Percentiles rank a stretch among this genome's conserved stretches.
Evolutionary conservation across 2,888 invertebrate genomes (phyloP).

Genomic region (Plebejus argus): DNA sequence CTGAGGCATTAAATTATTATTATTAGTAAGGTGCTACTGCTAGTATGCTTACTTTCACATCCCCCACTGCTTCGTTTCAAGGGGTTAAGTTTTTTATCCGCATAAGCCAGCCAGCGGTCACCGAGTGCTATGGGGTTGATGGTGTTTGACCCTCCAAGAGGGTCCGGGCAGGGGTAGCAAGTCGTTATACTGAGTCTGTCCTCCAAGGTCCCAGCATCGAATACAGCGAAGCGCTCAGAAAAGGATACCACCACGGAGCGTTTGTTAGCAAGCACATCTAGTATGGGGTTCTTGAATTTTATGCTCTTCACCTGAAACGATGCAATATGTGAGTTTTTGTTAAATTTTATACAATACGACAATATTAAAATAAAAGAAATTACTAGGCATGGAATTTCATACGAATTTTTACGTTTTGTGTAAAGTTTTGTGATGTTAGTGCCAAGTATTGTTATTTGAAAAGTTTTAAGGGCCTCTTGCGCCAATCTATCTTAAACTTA

Average conservation of each 20-base stretch:
- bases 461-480: no score
- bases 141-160: constrained; percentile 70
- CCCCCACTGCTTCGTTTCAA: constrained; percentile 91
- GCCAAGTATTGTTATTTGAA: no score
- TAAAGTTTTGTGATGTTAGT: no score
- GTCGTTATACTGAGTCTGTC: constrained; percentile 93
- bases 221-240: constrained; percentile 93
- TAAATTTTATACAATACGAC: no score
- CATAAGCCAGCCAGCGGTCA: constrained; percentile 90
- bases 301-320: constrained; percentile 88
- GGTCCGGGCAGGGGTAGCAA: constrained; percentile 93
- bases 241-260: constrained; percentile 94
- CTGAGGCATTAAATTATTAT: no score
- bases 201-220: constrained; percentile 93
- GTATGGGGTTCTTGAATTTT: constrained; percentile 94
- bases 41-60: constrained; percentile 82
- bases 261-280: constrained; percentile 94
- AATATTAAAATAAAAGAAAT: no score
- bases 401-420: no score
- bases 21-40: no score
- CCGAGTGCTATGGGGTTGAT: constrained; percentile 93
- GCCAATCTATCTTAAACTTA: no score
- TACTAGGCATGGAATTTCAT: no score
- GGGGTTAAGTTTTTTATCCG: constrained; percentile 91
- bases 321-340: background rate